Conservation (phyloP, 2,888 invertebrate species). For the Pyrgus malvae region DNA sequence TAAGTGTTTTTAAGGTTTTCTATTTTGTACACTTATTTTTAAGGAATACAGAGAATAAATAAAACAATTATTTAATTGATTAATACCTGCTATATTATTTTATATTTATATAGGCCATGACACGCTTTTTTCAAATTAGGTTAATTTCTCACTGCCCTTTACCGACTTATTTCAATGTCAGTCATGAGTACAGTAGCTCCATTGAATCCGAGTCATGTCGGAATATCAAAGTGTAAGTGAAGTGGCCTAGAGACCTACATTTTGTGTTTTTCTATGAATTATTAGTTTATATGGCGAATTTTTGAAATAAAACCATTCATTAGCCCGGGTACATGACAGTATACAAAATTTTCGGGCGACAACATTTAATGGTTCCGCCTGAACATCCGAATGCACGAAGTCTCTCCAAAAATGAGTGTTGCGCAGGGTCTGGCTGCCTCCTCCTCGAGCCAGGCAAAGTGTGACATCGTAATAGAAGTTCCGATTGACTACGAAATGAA, state of each 20-base stretch:
- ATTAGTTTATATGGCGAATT: constrained; percentile 67
- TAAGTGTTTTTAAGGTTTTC: constrained; percentile 42
- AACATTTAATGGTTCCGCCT: constrained; percentile 61
- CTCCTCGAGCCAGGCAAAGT: constrained; percentile 80
- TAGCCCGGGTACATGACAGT: constrained; percentile 70
- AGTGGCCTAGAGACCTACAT: constrained; percentile 96
- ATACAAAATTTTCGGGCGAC: constrained; percentile 50
- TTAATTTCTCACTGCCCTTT: constrained; percentile 79
- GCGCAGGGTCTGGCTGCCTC: constrained; percentile 85
- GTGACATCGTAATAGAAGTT: constrained; percentile 68
- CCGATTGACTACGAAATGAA: constrained; percentile 69
- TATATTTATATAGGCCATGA: constrained; percentile 62
- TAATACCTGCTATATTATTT: constrained; percentile 23
- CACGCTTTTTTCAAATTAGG: constrained; percentile 66
- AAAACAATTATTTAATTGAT: constrained; percentile 18
- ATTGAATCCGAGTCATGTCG: constrained; percentile 88
- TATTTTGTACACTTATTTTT: too few species aligned
- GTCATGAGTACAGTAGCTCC: constrained; percentile 84
- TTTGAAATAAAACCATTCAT: constrained; percentile 82
- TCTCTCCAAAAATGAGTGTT: constrained; percentile 85
- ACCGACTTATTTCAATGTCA: constrained; percentile 82
- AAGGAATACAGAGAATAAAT: too few species aligned
- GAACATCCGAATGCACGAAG: constrained; percentile 84
- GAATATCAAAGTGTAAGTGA: constrained; percentile 91
- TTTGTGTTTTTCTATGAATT: constrained; percentile 71